phyloP scores from a whole-genome alignment of 2,888 invertebrate species.

The Tenthredo scrophulariae region DNA sequence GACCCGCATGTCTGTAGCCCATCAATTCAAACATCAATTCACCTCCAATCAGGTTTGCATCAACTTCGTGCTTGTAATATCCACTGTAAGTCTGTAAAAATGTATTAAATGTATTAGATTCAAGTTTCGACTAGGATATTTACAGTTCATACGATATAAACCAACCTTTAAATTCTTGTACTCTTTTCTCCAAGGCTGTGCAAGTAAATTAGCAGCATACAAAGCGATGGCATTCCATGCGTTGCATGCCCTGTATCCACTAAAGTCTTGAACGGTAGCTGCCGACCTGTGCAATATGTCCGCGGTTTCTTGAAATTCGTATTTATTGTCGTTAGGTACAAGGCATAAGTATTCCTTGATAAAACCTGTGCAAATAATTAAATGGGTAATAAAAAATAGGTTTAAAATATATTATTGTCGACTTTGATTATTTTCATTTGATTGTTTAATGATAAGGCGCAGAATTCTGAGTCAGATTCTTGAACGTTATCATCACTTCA shows the following conservation, averaged over 20 bases:
- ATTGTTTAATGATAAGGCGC: not conserved
- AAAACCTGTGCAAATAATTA: conserved; percentile 80
- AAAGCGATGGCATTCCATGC: conserved; percentile 92
- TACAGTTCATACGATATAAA: not conserved
- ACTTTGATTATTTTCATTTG: not conserved
- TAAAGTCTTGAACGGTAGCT: conserved; percentile 86
- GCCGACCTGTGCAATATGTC: conserved; percentile 88
- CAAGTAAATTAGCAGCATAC: conserved; percentile 91
- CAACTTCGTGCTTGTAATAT: conserved; percentile 93
- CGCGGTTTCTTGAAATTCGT: conserved; percentile 87
- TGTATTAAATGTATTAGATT: not conserved
- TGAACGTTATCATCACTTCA: not conserved
- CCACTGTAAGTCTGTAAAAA: conserved; percentile 89
- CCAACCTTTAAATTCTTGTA: conserved; percentile 89
- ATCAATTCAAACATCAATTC: conserved; percentile 89
- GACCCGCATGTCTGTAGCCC: conserved; percentile 86
- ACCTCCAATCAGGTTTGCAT: conserved; percentile 88
- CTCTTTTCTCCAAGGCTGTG: conserved; percentile 94
- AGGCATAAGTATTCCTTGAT: conserved; percentile 89
- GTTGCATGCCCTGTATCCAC: conserved; percentile 88
- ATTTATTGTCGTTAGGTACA: conserved; percentile 90
- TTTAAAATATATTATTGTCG: not conserved
- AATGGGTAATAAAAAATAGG: not conserved
- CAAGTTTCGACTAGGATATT: not conserved
- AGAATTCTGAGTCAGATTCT: not conserved